Conservation (phyloP, 2,888 invertebrate genomes). For the Drosophila tanythrix region DNA sequence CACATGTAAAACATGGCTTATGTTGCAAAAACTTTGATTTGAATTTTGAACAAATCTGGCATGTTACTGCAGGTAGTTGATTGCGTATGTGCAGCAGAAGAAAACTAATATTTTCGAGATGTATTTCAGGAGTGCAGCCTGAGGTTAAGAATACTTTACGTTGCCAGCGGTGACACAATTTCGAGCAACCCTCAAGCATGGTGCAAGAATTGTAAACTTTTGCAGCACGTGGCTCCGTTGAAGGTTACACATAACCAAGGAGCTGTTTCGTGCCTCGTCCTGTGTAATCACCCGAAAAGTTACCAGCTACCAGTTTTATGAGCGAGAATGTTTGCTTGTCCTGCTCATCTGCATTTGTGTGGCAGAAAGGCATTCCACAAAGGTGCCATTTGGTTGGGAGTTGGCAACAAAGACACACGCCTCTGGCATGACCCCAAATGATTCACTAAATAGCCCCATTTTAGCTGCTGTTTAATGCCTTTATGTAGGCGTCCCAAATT, state of each 20-base stretch:
- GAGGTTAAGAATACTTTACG: background rate
- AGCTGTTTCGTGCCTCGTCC: conserved; percentile 15
- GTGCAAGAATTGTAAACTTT: conserved; percentile 1
- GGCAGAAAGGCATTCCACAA: conserved; percentile 19
- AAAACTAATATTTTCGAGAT: background rate
- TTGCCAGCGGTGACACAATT: conserved; percentile 1
- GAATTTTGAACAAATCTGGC: conserved; percentile 41
- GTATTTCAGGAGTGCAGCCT: conserved; percentile 5
- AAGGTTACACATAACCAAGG: conserved; percentile 13
- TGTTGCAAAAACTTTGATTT: conserved; percentile 70
- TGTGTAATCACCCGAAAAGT: conserved; percentile 35
- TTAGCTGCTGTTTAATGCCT: conserved; percentile 27
- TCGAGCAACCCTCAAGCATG: conserved; percentile 8
- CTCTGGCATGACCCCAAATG: conserved; percentile 14
- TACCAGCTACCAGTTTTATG: conserved; percentile 35
- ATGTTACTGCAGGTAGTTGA: conserved; percentile 23
- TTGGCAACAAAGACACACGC: background rate
- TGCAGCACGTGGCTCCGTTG: conserved; percentile 22
- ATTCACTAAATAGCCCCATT: conserved; percentile 31
- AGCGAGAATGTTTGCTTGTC: conserved; percentile 12
- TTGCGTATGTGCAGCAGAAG: conserved; percentile 21
- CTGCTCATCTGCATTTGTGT: conserved; percentile 18
- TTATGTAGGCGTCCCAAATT: conserved; percentile 44
- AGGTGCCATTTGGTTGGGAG: conserved; percentile 43
- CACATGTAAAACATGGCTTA: conserved; percentile 49